Base-by-base conservation (phyloP, 35 echinoderm and acorn worm genomes). In the Apostichopus californicus region DNA sequence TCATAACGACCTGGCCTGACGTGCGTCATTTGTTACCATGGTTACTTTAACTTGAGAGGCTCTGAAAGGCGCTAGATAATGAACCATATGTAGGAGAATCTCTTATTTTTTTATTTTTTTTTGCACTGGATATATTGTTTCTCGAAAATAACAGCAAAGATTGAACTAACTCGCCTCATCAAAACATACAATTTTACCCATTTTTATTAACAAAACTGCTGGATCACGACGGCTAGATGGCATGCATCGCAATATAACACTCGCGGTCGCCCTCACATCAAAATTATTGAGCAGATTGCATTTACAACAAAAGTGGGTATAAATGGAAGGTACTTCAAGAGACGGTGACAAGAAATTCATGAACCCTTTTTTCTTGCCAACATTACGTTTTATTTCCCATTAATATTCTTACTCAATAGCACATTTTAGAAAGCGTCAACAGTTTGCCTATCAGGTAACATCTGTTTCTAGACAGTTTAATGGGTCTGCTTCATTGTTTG, bases 11-110 rank as follows among this genome's bases (percentile, higher is more conserved):
- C 18, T 17, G 57, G 6, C 81, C 81, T n/a, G 81, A 85, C 17
- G 54, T 85, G 81, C 81, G 81, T 85, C 81, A 85, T 85, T 85
- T 85, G 81, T 85, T 85, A 6, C 81, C 81, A 85, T 85, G 81
- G 57, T 59, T 9, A 85, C 23, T 59, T 85, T 85, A 85, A 85
- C 81, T 85, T 85, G 81, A 85, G 81, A 85, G 81, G 81, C 81
- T 58, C 57, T 57, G 55, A 59, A 23, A 85, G 81, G 81, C 23
- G 81, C 55, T 59, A 85, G 81, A 85, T 85, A 85, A 85, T 85
- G 55, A 85, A 25, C 54, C 81, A 85, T 85, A 18, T 85, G 55
- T 17, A 59, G 15, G 55, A 55, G n/a, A 84, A 75, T n/a, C 71
- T 75, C 71, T 75, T n/a, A 3, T 3, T 18, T 75, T 75, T 75